Evolutionary conservation across 2,797 vertebrate genomes (phyloP).

Genomic region (Epinephelus malabaricus): DNA sequence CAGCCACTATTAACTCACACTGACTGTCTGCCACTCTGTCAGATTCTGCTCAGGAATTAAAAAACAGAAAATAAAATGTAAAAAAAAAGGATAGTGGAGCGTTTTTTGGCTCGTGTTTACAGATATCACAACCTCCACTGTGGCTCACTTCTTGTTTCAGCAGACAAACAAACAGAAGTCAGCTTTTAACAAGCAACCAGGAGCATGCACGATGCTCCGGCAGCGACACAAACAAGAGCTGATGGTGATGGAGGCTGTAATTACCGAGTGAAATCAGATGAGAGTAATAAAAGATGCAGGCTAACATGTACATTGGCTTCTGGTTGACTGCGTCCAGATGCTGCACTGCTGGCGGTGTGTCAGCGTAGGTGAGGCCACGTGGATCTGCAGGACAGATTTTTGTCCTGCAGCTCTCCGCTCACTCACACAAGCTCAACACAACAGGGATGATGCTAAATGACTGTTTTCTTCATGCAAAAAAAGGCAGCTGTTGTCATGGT

Average conservation of each 20-base stretch:
- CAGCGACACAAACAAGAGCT: background rate
- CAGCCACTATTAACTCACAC: constrained; percentile 33
- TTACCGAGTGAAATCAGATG: constrained; percentile 65
- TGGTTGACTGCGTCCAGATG: constrained; percentile 73
- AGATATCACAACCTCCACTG: background rate
- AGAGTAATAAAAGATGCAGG: constrained; percentile 66
- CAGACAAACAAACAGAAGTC: background rate
- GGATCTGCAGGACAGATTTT: constrained; percentile 34
- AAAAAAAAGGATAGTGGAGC: background rate
- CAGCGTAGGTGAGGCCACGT: constrained; percentile 52
- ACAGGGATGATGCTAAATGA: constrained; percentile 35
- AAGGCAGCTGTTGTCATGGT: constrained; percentile 34
- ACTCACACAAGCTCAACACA: constrained; percentile 36
- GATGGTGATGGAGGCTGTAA: constrained; percentile 52
- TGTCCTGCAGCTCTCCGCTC: constrained; percentile 48
- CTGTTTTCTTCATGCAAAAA: constrained; percentile 30
- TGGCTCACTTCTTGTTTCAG: background rate
- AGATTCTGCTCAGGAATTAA: background rate
- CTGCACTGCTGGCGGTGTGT: constrained; percentile 49
- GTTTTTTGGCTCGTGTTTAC: background rate
- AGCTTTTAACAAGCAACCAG: background rate
- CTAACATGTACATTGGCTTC: constrained; percentile 50
- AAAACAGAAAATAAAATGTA: background rate
- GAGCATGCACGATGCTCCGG: background rate
- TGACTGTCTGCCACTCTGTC: constrained; percentile 25